Conservation (phyloP, 37 sponge, comb jelly and placozoan species). For the Ephydatia muelleri region DNA sequence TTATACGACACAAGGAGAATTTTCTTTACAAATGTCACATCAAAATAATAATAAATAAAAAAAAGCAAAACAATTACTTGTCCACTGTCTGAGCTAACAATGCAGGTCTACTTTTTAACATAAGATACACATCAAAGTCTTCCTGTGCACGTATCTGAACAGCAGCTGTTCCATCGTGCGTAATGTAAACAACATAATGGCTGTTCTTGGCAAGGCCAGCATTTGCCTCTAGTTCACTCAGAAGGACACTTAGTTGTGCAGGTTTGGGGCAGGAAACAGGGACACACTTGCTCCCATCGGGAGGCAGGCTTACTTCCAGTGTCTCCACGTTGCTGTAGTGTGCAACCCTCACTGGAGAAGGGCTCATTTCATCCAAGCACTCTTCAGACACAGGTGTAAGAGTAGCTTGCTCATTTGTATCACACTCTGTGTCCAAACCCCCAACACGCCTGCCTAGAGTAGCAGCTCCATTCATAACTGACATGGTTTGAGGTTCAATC, state of each 20-base stretch:
- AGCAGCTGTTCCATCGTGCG: background rate
- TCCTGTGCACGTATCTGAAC: background rate
- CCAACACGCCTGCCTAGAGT: background rate
- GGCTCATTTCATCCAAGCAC: background rate
- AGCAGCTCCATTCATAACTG: background rate
- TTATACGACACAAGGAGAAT: no score
- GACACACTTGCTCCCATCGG: conserved; percentile 11
- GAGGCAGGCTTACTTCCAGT: conserved; percentile 1
- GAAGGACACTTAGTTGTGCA: conserved; percentile 10
- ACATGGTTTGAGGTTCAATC: background rate
- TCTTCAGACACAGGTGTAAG: background rate
- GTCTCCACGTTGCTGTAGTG: background rate
- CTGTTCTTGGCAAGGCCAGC: conserved; percentile 2
- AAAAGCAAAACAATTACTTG: background rate
- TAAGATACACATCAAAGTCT: background rate
- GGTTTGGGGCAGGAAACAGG: conserved; percentile 52
- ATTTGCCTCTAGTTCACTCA: conserved; percentile 55
- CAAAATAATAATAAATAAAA: background rate
- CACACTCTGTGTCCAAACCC: background rate
- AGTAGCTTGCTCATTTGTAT: background rate
- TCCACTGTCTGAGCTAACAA: background rate
- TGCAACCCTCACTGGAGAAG: background rate
- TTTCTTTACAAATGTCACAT: background rate
- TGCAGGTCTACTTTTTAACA: background rate
- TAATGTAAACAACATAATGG: background rate